Evolutionary conservation across 2,888 invertebrate species (phyloP).

Genomic region (Seira musarum): DNA sequence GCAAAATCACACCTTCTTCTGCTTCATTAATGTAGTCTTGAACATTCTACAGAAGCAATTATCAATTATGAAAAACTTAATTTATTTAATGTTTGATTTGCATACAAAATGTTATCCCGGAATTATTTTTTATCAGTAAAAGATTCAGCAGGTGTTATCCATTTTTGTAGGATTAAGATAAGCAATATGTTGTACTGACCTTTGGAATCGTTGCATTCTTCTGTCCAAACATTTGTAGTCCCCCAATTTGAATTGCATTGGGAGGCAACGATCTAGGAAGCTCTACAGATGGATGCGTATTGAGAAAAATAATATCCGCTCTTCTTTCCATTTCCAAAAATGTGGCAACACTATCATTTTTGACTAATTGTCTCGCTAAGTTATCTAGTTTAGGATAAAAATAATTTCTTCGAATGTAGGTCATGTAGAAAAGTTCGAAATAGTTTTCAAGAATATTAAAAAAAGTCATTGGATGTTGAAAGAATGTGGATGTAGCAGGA

Average conservation of each 20-base stretch:
- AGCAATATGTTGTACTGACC: too few relatives aligned
- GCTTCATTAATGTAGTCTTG: constrained; percentile 57
- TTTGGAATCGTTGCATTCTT: constrained; percentile 32
- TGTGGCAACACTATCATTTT: constrained; percentile 19
- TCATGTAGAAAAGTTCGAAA: constrained; percentile 15
- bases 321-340: constrained; percentile 43
- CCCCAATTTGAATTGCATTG: constrained; percentile 46
- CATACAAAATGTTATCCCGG: too few relatives aligned
- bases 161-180: too few relatives aligned
- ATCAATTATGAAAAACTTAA: constrained; percentile 1
- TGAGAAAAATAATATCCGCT: constrained; percentile 40
- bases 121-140: too few relatives aligned
- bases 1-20: constrained; percentile 55
- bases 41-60: constrained; percentile 33
- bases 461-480: constrained; percentile 41
- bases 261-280: constrained; percentile 50
- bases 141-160: too few relatives aligned
- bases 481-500: constrained; percentile 28
- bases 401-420: constrained; percentile 22
- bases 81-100: not conserved
- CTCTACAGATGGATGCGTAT: constrained; percentile 46
- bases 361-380: constrained; percentile 27
- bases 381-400: constrained; percentile 51
- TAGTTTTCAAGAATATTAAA: constrained; percentile 33
- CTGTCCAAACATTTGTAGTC: constrained; percentile 55